These are phyloP conservation scores for Chroicocephalus ridibundus DNA, from an alignment of 2,113 vertebrate genomes.

Conservation along the genomic window DNA sequence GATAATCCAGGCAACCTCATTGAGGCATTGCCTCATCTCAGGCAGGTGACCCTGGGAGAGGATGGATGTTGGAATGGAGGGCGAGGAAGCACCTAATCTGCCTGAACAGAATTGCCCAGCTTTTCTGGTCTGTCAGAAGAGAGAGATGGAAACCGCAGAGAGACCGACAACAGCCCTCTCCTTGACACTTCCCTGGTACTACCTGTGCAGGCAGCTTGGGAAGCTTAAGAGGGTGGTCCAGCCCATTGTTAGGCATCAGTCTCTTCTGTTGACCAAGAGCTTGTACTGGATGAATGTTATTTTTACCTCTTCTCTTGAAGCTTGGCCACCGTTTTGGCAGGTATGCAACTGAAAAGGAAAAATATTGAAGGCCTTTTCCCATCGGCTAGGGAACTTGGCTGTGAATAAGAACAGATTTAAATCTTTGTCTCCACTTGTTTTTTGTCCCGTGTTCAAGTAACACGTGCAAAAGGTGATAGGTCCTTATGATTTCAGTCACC, in stretches of 20 bases:
- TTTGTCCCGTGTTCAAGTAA: background rate
- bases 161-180: accelerated
- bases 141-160: background rate
- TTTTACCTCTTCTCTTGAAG: background rate
- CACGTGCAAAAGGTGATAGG: background rate
- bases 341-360: background rate
- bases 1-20: background rate
- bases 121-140: background rate
- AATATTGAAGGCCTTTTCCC: background rate
- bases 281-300: background rate
- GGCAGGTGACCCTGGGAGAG: background rate
- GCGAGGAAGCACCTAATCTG: background rate
- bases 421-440: background rate
- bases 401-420: background rate
- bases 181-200: accelerated
- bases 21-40: background rate
- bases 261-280: background rate
- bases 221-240: background rate
- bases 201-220: background rate
- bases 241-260: background rate
- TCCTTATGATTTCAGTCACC: background rate
- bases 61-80: background rate
- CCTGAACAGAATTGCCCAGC: background rate
- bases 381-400: background rate
- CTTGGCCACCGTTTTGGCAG: background rate